A percentile compares a stretch with the other conserved stretches of the same genome.
phyloP scores from a whole-genome alignment of 1,140 invertebrate genomes.

The Rhizoglyphus robini region DNA sequence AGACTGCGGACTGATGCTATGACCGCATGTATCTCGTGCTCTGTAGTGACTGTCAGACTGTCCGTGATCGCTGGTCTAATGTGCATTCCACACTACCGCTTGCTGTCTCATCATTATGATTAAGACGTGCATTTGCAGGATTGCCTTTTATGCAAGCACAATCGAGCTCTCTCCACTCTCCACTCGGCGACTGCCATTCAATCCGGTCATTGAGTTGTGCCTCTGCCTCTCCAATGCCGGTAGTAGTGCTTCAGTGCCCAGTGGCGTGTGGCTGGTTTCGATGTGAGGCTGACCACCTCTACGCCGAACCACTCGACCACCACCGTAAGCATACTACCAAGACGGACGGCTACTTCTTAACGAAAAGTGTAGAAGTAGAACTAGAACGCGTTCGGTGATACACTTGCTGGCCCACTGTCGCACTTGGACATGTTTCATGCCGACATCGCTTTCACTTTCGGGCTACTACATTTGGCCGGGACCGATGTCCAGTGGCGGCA shows the following conservation, averaged over 20 bases:
- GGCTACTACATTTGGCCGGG: background rate
- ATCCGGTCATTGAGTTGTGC: background rate
- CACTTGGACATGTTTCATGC: too few species aligned
- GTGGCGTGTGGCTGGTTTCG: too few species aligned
- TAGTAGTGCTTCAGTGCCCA: constrained; percentile 8
- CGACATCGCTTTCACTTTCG: too few species aligned
- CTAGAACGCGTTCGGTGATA: too few species aligned
- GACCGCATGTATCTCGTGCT: background rate
- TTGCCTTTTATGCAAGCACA: constrained; percentile 2
- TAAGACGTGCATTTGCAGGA: constrained; percentile 9
- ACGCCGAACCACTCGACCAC: too few species aligned
- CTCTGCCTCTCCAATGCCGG: background rate
- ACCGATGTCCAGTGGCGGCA: background rate
- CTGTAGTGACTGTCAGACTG: background rate
- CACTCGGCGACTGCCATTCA: background rate
- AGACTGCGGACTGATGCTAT: background rate
- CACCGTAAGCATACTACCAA: too few species aligned
- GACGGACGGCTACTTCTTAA: too few species aligned
- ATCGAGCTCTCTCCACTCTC: background rate
- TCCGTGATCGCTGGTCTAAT: background rate
- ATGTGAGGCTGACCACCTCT: background rate
- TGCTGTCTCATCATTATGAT: constrained; percentile 11
- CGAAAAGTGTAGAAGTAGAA: background rate
- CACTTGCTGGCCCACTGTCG: too few species aligned
- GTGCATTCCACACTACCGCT: background rate